phyloP scores from a whole-genome alignment of 2,888 invertebrate species.

The Apocheima hispidaria region DNA sequence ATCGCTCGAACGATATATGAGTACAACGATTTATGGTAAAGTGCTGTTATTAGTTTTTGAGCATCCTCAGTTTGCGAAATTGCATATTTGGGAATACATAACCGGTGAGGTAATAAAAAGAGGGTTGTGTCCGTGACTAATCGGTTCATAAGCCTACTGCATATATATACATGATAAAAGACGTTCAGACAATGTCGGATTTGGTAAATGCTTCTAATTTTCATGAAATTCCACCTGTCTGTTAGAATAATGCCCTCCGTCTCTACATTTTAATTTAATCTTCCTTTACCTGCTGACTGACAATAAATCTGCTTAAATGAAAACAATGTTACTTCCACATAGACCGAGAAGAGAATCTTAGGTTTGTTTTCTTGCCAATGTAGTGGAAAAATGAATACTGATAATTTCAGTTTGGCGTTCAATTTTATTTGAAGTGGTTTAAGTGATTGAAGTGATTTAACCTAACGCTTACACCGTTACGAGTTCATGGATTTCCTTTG shows the following conservation, averaged over 20 bases:
- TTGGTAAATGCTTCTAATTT: conserved; percentile 42
- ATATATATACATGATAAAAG: conserved; percentile 43
- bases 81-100: conserved; percentile 37
- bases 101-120: conserved; percentile 23
- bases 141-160: conserved; percentile 39
- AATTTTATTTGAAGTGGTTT: conserved; percentile 10
- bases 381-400: background rate
- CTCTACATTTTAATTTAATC: conserved; percentile 10
- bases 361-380: background rate
- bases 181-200: conserved; percentile 38
- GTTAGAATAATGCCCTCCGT: conserved; percentile 35
- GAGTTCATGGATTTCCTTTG: conserved; percentile 50
- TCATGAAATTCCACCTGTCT: conserved; percentile 36
- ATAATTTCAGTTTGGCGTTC: conserved; percentile 13
- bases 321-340: too few relatives aligned
- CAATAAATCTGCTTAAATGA: background rate
- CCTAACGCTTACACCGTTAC: conserved; percentile 26
- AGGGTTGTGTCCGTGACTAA: conserved; percentile 34
- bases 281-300: conserved; percentile 1
- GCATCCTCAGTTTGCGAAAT: conserved; percentile 36
- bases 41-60: conserved; percentile 41
- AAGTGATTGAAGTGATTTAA: conserved; percentile 7
- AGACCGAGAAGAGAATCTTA: too few relatives aligned
- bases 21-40: conserved; percentile 44
- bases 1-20: conserved; percentile 35